Base-by-base conservation (phyloP, 2,113 vertebrate species). In the Caretta caretta region DNA sequence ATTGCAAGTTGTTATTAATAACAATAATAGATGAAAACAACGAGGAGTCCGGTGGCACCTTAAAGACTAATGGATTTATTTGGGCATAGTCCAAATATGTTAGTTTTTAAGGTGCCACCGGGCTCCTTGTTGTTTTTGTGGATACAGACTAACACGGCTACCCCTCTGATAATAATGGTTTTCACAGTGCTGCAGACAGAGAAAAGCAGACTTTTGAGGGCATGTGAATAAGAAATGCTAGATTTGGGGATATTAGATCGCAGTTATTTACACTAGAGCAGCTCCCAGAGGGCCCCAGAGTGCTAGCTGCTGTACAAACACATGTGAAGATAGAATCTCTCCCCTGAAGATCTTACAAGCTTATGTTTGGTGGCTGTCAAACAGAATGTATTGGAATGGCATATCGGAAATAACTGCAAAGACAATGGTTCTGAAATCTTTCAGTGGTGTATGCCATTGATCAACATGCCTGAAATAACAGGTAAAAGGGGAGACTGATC, bases 401-500 rank as follows among this genome's bases (percentile, higher is more conserved):
- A 10, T 0, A 0, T n/a, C 51, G 84, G 17, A 46, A 94, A 75
- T 0, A 0, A 31, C 48, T 0, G 0, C 35, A 53, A 59, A 24
- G 1, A 1, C 9, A 8, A 35, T 3, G 0, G 0, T 31, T 88
- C 22, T 65, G 75, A 50, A 92, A 51, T 20, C 14, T 56, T 93
- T 90, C 50, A 48, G 8, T 29, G 0, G 0, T 0, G 0, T 14
- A 11, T 42, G 56, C 14, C 0, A 1, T 80, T 81, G 29, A 42
- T 72, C 35, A 51, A 19, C 16, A 35, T n/a, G 27, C 8, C 59
- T 57, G 49, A 62, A 65, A 38, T 27, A 2, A 76, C 4, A 38
- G n/a, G 24, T 42, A 46, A 59, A 31, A 42, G 24, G 65, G 42
- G n/a, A 72, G 51, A 46, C 9, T 1, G 24, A 29, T 56, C 24